A percentile compares a stretch with the other conserved stretches of the same genome.
These are phyloP conservation scores for Smutsia gigantea DNA, from an alignment of 2,797 vertebrate genomes.

Conservation along the genomic window DNA sequence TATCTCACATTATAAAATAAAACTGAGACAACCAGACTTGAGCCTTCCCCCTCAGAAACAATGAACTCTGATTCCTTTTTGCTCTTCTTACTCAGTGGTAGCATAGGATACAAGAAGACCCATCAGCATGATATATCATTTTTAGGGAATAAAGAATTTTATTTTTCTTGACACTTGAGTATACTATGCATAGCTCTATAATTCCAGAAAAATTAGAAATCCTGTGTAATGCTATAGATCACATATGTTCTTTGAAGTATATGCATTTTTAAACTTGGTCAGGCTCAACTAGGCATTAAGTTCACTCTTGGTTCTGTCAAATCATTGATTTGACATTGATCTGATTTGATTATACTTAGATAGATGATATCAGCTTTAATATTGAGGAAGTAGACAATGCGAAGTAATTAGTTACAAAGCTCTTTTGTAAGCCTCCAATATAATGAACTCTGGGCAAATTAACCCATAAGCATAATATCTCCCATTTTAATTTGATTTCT, in stretches of 20 bases:
- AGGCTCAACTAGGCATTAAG: neutral
- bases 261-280: neutral
- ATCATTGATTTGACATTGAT: conserved; percentile 79
- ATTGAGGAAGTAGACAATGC: conserved; percentile 81
- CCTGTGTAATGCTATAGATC: neutral
- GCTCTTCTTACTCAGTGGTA: neutral
- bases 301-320: conserved; percentile 76
- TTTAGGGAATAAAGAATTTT: neutral
- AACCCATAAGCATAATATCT: conserved; percentile 73
- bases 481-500: conserved; percentile 86
- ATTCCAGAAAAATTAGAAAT: neutral
- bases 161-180: neutral
- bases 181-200: neutral
- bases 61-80: neutral
- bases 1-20: neutral
- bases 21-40: neutral
- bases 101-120: accelerated
- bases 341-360: conserved; percentile 78
- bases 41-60: accelerated
- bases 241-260: neutral
- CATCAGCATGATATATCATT: neutral
- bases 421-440: conserved; percentile 77
- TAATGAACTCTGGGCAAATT: conserved; percentile 75
- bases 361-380: conserved; percentile 80
- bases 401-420: conserved; percentile 81